Base-by-base conservation (phyloP, 2,797 vertebrate species). In the Acrossocheilus fasciatus region DNA sequence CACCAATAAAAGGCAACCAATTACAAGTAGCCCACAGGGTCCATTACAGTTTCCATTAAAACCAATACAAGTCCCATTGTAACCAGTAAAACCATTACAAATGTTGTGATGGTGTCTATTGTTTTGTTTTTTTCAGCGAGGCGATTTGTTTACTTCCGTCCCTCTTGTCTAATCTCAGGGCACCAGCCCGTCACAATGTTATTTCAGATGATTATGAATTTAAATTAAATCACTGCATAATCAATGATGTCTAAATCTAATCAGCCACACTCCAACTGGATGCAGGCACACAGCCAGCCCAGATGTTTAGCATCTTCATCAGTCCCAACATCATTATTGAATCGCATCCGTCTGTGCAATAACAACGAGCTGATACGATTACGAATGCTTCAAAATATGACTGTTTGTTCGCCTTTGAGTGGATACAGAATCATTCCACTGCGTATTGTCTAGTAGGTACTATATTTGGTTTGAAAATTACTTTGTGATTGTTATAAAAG, bases 141-240 rank as follows among this genome's bases (percentile, higher is more conserved):
- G 23, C 15, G n/a, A 11, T 57, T 82, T 73, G 41, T 50, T 59
- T 81, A 23, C 74, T 82, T 47, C 26, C 23, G 23, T 43, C 70
- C 23, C 11, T 64, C 2, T 57, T 52, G 70, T 80, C 36, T 73
- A 88, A 77, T 89, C 89, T 84, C 23, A 10, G 81, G 23, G 20
- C 30, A 52, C 62, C 68, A 81, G 76, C n/a, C 43, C 64, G 30
- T 64, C 72, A 54, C 34, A 47, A 41, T 59, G 64, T 68, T 69
- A 85, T 85, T 83, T 85, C 15, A 54, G 26, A 69, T 83, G 50
- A 84, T 89, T 90, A 74, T 54, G 45, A 47, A 84, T 89, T 79
- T 59, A 84, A 88, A 89, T 90, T 23, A 89, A 88, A 89, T 86
- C 85, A 84, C 41, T 64, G 84, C 79, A 78, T 89, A 54, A 82